Percentiles rank a stretch among this genome's conserved stretches.
These are phyloP conservation scores for Tragelaphus scriptus DNA, from an alignment of 2,113 vertebrate species.

Conservation along the genomic window DNA sequence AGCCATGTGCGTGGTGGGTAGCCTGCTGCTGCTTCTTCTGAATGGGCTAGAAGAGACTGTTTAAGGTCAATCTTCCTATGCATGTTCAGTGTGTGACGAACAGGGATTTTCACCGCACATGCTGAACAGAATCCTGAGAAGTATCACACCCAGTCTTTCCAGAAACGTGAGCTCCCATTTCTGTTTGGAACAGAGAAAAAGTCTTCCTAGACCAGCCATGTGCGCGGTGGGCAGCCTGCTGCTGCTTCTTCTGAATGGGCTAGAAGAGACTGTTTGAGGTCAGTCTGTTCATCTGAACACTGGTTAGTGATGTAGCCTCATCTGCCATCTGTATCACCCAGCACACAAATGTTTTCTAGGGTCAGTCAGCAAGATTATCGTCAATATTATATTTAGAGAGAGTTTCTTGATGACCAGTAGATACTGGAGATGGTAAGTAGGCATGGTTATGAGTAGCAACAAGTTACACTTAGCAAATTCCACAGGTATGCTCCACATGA, in stretches of 20 bases:
- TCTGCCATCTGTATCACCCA: background rate
- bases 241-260: fast-evolving
- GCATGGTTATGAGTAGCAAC: background rate
- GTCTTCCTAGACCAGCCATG: fast-evolving
- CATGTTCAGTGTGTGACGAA: background rate
- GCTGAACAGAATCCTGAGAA: background rate
- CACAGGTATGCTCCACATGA: fast-evolving
- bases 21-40: fast-evolving
- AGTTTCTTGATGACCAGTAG: background rate
- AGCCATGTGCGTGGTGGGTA: fast-evolving
- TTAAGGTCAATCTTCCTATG: no score
- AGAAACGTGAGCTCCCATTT: fast-evolving
- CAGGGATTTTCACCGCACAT: background rate
- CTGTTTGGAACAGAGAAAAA: fast-evolving
- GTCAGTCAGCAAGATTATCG: background rate
- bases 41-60: no score
- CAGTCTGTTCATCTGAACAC: background rate
- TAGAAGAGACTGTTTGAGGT: no score
- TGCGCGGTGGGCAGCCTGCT: fast-evolving
- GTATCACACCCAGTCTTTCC: background rate
- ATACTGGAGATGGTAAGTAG: background rate
- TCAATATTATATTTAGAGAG: background rate
- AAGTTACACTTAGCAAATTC: background rate
- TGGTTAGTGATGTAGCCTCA: background rate
- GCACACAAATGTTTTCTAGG: background rate